Evolutionary conservation across 2,113 vertebrate genomes (phyloP).

Genomic region (Datnioides undecimradiatus): DNA sequence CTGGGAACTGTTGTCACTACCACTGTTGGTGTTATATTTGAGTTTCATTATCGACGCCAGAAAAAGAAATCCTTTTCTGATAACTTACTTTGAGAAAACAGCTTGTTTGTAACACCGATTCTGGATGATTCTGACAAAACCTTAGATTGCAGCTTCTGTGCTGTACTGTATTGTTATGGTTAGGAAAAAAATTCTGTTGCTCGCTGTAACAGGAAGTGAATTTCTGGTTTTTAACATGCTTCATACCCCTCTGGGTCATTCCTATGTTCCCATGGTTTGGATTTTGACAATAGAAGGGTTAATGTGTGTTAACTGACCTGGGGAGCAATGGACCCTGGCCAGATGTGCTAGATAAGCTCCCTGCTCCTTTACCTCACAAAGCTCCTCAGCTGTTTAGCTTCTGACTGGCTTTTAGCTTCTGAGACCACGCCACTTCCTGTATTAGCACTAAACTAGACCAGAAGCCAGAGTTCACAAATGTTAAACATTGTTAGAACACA

Average conservation of each 20-base stretch:
- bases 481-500: too few relatives aligned
- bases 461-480: background rate
- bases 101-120: background rate
- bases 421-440: background rate
- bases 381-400: too few relatives aligned
- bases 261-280: too few relatives aligned
- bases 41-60: background rate
- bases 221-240: background rate
- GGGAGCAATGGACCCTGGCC: too few relatives aligned
- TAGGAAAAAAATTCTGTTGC: background rate
- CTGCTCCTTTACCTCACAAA: background rate
- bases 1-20: too few relatives aligned
- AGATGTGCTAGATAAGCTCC: background rate
- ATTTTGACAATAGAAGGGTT: too few relatives aligned
- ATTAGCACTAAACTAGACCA: background rate
- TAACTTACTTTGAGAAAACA: background rate
- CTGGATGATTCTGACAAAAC: background rate
- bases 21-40: background rate
- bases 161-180: background rate
- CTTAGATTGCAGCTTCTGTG: background rate
- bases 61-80: background rate
- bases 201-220: background rate
- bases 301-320: too few relatives aligned
- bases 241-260: too few relatives aligned
- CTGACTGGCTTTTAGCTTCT: background rate